Evolutionary conservation across 2,888 invertebrate species (phyloP), one percentile per base, ranked within the genome.

Genomic region (Melipona bicolor): DNA sequence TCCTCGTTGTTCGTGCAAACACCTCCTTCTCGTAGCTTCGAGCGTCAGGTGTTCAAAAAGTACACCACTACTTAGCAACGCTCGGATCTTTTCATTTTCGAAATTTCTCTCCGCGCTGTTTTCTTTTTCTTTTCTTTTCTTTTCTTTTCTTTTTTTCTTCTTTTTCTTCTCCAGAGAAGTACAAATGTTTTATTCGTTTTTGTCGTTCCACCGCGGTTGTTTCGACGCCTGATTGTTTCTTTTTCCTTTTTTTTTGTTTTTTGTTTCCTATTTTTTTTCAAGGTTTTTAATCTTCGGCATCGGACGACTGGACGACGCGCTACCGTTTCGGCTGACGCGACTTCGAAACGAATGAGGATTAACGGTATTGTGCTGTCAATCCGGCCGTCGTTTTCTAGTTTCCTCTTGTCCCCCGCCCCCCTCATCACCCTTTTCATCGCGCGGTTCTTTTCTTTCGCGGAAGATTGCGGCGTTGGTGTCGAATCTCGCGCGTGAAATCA

Each of bases 261-360:
- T 50, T 50, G 50, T 21, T 21, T 9, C 15, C 6, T 49, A 5
- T 54, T 21, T 61, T 61, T 90, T 88, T 80, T 86, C 87, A 77
- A 84, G 87, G 90, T 91, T 92, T 92, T 92, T 92, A 92, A 92
- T 92, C 92, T 91, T 81, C 76, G 84, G 86, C 88, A 84, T 88
- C 77, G 80, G 79, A 68, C 71, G 76, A 69, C 67, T 65, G 79
- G 77, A 71, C 74, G 64, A 36, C 52, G 64, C 72, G 75, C 19
- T 59, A 71, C 83, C 75, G 78, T 86, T 82, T 84, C 79, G 85
- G 79, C 81, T 74, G 86, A 84, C 87, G 80, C 86, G 80, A 84
- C 83, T 89, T 85, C 87, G 87, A 87, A 90, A 87, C 88, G 87
- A 83, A 89, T 86, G 86, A 89, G 88, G 89, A 90, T 90, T 90